Base-by-base conservation (phyloP, 2,797 vertebrate genomes). In the Enteromius afrohamiltoni region DNA sequence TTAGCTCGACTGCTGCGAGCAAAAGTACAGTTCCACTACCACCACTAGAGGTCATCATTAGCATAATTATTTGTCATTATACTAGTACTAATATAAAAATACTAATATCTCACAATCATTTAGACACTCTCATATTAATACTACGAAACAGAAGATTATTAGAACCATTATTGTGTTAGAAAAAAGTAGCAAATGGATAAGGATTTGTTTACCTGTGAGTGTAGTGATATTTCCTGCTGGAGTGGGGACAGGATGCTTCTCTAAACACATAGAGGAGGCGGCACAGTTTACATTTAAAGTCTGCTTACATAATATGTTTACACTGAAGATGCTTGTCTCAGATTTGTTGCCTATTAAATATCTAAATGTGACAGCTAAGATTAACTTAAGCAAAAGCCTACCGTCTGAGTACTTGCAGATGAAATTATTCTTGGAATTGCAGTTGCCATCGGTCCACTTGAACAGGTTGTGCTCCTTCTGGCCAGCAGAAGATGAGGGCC, bases 361-460 rank as follows among this genome's bases (percentile, higher is more conserved):
- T 40, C 14, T 37, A 65, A 74, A 76, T 17, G 26, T 60, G 65
- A 64, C 45, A 55, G 67, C 45, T 21, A 26, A n/a, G 14, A 34
- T 51, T 49, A 70, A 40, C 45, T 73, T 40, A 11, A 74, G 16
- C 23, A 67, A 34, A 69, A 29, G 51, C 42, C 95, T 89, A 99
- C 98, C 96, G 80, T 95, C 91, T 9, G 95, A 80, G 47, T 99
- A 99, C 92, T 99, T 99, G 96, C 98, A 99, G 91, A 99, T 95
- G 91, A 97, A 99, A 93, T 99, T 99, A 90, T 99, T 99, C 87
- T 94, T 98, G 93, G 95, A 94, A 93, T 92, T 96, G 93, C 98
- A 99, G 74, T 96, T 95, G 90, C 96, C 94, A 0, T 98, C 97
- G 0, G 96, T 98, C 98, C 98, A 99, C 85, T 95, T 96, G 89